Conservation (phyloP, 2,113 vertebrate species). For the Asarcornis scutulata region DNA sequence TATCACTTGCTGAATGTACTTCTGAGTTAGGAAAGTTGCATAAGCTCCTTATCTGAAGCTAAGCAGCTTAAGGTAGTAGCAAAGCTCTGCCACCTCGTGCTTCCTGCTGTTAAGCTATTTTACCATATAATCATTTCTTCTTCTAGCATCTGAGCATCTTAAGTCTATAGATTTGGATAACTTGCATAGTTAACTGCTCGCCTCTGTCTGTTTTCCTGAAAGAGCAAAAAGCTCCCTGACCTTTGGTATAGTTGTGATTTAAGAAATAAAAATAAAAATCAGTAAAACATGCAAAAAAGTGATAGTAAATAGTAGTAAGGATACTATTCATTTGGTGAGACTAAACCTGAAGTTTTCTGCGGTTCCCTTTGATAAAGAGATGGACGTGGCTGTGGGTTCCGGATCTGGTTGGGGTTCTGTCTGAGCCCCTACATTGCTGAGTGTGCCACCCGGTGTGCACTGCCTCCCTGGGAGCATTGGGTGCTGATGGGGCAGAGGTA, state of each 20-base stretch:
- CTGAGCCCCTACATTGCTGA: background rate
- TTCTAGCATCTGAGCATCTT: background rate
- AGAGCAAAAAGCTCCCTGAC: background rate
- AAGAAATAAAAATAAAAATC: background rate
- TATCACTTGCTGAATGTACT: background rate
- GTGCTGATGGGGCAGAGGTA: background rate
- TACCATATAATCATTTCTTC: background rate
- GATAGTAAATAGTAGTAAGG: background rate
- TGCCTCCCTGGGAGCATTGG: background rate
- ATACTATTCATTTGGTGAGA: background rate
- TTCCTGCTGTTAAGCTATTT: background rate
- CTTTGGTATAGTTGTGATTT: background rate
- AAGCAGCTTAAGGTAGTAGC: slow-evolving; percentile 35
- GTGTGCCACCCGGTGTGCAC: background rate
- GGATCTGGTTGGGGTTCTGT: background rate
- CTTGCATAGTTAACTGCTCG: background rate
- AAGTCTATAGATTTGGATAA: background rate
- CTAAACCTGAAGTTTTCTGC: background rate
- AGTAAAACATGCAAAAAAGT: accelerated
- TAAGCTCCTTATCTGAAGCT: slow-evolving; percentile 46
- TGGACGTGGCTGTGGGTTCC: accelerated
- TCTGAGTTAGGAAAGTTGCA: background rate
- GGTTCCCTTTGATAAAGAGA: background rate
- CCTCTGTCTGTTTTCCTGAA: background rate
- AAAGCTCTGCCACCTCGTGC: background rate